phyloP scores from a whole-genome alignment of 2,888 invertebrate genomes.

The Limnephilus marmoratus region DNA sequence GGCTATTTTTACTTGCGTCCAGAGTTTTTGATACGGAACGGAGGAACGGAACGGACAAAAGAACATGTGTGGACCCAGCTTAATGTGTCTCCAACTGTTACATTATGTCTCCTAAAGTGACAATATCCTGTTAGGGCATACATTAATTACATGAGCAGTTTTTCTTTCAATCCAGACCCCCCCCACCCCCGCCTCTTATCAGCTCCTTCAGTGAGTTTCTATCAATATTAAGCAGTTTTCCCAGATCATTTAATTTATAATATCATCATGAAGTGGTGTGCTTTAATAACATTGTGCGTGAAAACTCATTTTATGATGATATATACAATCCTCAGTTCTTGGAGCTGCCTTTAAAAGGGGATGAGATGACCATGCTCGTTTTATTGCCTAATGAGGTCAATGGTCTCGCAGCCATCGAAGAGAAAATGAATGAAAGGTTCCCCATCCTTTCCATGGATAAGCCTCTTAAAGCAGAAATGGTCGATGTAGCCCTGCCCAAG shows the following conservation, averaged over 20 bases:
- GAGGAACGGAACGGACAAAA: no score
- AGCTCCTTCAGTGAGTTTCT: background rate
- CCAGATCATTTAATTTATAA: background rate
- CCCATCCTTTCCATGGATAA: background rate
- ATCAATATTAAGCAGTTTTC: background rate
- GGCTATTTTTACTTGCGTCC: no score
- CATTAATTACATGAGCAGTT: background rate
- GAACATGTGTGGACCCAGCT: no score
- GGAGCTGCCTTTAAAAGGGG: background rate
- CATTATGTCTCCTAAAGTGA: background rate
- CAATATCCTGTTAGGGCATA: background rate
- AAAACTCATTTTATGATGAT: background rate
- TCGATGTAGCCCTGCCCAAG: background rate
- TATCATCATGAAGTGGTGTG: background rate
- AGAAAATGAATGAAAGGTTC: background rate
- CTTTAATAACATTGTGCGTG: background rate
- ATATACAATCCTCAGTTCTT: background rate
- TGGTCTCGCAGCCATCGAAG: background rate
- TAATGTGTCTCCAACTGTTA: background rate
- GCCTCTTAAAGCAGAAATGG: background rate
- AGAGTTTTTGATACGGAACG: no score
- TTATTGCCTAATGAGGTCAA: background rate
- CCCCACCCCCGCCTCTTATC: no score
- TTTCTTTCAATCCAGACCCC: background rate
- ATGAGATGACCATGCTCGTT: background rate